Conservation (phyloP, 2,888 invertebrate genomes). For the Catonia carolina region DNA sequence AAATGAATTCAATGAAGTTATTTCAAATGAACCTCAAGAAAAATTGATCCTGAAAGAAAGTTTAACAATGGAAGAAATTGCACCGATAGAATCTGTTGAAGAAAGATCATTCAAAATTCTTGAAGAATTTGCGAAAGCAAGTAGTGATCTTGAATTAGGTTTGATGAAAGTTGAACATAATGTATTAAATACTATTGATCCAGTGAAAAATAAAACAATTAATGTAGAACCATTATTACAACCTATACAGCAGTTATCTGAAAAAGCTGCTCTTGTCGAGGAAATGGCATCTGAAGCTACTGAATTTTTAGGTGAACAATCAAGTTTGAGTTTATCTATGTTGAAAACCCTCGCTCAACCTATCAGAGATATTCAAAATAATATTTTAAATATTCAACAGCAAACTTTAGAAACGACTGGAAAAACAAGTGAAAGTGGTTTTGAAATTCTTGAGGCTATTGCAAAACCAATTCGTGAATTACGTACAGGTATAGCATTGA, state of each 20-base stretch:
- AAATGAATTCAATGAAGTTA: slow-evolving; percentile 3
- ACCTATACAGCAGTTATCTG: slow-evolving; percentile 44
- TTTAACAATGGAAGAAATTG: slow-evolving; percentile 1
- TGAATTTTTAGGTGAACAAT: slow-evolving; percentile 24
- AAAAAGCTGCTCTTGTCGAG: slow-evolving; percentile 41
- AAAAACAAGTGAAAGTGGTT: slow-evolving; percentile 3
- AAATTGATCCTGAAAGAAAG: too few relatives aligned
- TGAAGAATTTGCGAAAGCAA: slow-evolving; percentile 28
- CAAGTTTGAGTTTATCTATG: slow-evolving; percentile 27
- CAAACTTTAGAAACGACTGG: slow-evolving; percentile 24
- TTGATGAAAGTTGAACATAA: slow-evolving; percentile 40
- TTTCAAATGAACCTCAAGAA: background rate
- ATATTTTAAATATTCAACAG: slow-evolving; percentile 27
- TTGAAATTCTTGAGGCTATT: slow-evolving; percentile 26
- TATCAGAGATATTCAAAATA: slow-evolving; percentile 35
- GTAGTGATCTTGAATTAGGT: slow-evolving; percentile 30
- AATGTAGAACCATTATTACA: slow-evolving; percentile 50
- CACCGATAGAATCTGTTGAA: slow-evolving; percentile 1
- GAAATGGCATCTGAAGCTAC: slow-evolving; percentile 39
- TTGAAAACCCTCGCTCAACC: slow-evolving; percentile 37
- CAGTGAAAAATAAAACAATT: slow-evolving; percentile 49
- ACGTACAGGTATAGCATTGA: slow-evolving; percentile 45
- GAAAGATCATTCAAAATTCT: slow-evolving; percentile 10
- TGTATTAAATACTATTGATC: slow-evolving; percentile 49
- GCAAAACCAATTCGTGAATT: slow-evolving; percentile 34